A percentile compares a stretch with the other conserved stretches of the same genome.
Evolutionary conservation across 2,888 invertebrate species (phyloP).

Genomic region (Melieria picta): DNA sequence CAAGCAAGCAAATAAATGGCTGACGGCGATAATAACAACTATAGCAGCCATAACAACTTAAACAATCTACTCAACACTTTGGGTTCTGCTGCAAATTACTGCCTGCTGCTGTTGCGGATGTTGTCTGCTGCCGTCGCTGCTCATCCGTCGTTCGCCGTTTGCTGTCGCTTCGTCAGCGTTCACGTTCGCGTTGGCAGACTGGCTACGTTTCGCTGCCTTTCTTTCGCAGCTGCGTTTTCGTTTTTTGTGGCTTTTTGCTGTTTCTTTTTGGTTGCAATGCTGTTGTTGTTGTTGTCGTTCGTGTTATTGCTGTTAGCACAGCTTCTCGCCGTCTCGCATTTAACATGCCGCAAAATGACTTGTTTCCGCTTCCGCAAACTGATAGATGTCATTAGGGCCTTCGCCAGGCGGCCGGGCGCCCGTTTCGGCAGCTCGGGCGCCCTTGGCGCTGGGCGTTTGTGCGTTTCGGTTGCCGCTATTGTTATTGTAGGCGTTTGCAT

Average conservation of each 20-base stretch:
- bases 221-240: neutral
- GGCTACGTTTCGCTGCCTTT: neutral
- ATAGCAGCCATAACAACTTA: conserved; percentile 3
- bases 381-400: conserved; percentile 60
- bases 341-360: conserved; percentile 61
- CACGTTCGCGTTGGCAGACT: no score
- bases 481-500: conserved; percentile 28
- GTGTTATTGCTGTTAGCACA: neutral
- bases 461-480: conserved; percentile 16
- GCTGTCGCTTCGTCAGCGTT: no score
- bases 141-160: no score
- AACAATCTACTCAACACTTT: conserved; percentile 7
- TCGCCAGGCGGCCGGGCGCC: neutral
- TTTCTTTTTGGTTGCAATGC: neutral
- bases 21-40: neutral
- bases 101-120: conserved; percentile 2
- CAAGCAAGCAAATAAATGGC: neutral
- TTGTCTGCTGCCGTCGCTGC: neutral
- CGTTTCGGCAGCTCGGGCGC: no score
- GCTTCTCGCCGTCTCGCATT: conserved; percentile 27
- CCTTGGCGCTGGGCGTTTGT: conserved; percentile 13
- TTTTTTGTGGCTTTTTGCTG: neutral
- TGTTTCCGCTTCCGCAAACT: conserved; percentile 62
- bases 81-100: conserved; percentile 3
- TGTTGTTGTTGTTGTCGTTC: conserved; percentile 1